Base-by-base conservation (phyloP, 2,797 vertebrate genomes). In the Poecilia gillii region DNA sequence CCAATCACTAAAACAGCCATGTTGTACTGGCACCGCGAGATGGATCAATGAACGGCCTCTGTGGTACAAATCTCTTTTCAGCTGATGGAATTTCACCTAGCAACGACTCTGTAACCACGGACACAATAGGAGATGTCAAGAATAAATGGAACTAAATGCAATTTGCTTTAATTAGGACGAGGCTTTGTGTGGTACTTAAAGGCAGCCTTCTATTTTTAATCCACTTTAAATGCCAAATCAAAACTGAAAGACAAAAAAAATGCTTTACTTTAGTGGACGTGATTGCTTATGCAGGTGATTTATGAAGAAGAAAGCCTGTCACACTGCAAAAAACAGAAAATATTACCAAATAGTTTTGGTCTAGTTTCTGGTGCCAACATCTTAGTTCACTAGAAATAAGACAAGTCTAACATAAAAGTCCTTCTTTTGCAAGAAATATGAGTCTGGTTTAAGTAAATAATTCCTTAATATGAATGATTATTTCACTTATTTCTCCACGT, bases 171-270 rank as follows among this genome's bases (percentile, higher is more conserved):
- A 90, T 92, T 81, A 85, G 76, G 45, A 73, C 46, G 55, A 73
- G 85, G 82, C 78, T 84, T 89, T 89, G 84, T 84, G 84, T 89
- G 84, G 71, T 70, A 86, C 89, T 91, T 87, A 88, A 77, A 12
- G 57, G 31, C 79, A 73, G 53, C 18, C 14, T 18, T 89, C 88
- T 93, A 90, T 93, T 94, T 91, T 91, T 93, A 90, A 8, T 6
- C 20, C 85, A 89, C 72, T 86, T 74, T 72, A 75, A 87, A n/a
- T 16, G 71, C 43, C 16, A 20, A 0, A 68, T 84, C 81, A 73
- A 76, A 85, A 74, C 79, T 49, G 66, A 77, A 46, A 59, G 1
- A 59, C 12, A 16, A 70, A 70, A 31, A 31, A 43, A 45, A 1
- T 43, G 31, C 46, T 82, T 68, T 57, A 77, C 73, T 68, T 46